These are phyloP conservation scores for Drosophila merina DNA, from an alignment of 2,888 invertebrate genomes.

Conservation along the genomic window DNA sequence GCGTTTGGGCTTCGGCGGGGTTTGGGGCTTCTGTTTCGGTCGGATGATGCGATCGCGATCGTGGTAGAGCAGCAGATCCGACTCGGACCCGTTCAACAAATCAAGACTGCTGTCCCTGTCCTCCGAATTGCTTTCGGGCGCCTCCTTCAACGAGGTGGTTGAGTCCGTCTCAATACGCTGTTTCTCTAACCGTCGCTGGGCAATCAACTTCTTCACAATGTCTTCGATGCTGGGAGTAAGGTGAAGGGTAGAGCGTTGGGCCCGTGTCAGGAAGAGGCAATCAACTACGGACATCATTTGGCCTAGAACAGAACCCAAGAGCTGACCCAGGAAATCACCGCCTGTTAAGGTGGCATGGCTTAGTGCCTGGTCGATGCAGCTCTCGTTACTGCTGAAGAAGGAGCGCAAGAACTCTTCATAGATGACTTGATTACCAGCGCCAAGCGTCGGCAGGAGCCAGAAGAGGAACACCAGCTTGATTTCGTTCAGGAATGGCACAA, in stretches of 20 bases:
- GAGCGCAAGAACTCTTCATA: conserved; percentile 98
- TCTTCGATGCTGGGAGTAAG: conserved; percentile 24
- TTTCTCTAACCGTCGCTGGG: neutral
- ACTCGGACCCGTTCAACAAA: neutral
- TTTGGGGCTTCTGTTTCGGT: neutral
- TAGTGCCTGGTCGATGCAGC: conserved; percentile 82
- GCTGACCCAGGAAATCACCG: conserved; percentile 27
- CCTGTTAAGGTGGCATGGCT: neutral
- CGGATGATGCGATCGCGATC: neutral
- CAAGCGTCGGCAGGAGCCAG: conserved; percentile 97
- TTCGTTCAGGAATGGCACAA: conserved; percentile 98
- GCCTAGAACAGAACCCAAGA: conserved; percentile 24
- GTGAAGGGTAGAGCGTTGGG: neutral
- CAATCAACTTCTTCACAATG: conserved; percentile 13
- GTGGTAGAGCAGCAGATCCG: neutral
- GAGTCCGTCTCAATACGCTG: neutral
- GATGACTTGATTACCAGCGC: conserved; percentile 95
- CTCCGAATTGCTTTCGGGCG: neutral
- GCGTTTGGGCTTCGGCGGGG: conserved; percentile 22
- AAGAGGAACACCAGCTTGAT: conserved; percentile 96
- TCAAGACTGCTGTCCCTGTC: neutral
- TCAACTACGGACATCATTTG: conserved; percentile 41
- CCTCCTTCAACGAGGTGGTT: neutral
- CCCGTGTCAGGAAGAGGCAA: conserved; percentile 32
- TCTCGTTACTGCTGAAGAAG: conserved; percentile 93